Evolutionary conservation across 2,888 invertebrate genomes (phyloP), one percentile per base, ranked within the genome.

Genomic region (Drosophila merina): DNA sequence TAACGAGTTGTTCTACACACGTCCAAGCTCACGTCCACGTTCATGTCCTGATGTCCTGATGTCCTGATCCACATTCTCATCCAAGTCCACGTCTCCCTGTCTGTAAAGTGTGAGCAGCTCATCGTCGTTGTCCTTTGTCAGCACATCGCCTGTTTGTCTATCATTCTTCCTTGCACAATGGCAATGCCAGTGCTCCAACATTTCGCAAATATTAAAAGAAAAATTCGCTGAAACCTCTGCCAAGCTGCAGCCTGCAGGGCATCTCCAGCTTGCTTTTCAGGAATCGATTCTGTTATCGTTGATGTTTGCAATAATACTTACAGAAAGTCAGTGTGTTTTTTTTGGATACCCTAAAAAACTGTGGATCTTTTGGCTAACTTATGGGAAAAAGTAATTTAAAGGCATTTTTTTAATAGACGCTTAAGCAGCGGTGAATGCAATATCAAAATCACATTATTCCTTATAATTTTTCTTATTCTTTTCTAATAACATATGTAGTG

Each of bases 1-100:
- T 84, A 84, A 84, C 84, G 84, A 84, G 84, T 83, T 88, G 80
- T 86, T 84, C 86, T 74, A 79, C 83, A 81, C 87, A 81, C 87
- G 69, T 86, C 57, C 45, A 52, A 44, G 49, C 33, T 26, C 72
- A 52, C 45, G 48, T 48, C 28, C 42, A 44, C 28, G 59, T 55
- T 47, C 52, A 48, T 10, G 54, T 49, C 57, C 60, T 44, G 52
- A 51, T n/a, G n/a, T n/a, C n/a, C n/a, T n/a, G n/a, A n/a, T 78
- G 49, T 62, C 57, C 56, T 8, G 33, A 8, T 52, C 48, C 40
- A 14, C 20, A 36, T 44, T 6, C 31, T 26, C 28, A 36, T 42
- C 10, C 47, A 60, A 25, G 31, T 42, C 40, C 48, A 40, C 31
- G 60, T 62, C 62, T 57, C 40, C 20, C 38, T 48, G 12, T 8